These are phyloP conservation scores for Podarcis cretensis DNA, from an alignment of 2,113 vertebrate species.

Conservation along the genomic window DNA sequence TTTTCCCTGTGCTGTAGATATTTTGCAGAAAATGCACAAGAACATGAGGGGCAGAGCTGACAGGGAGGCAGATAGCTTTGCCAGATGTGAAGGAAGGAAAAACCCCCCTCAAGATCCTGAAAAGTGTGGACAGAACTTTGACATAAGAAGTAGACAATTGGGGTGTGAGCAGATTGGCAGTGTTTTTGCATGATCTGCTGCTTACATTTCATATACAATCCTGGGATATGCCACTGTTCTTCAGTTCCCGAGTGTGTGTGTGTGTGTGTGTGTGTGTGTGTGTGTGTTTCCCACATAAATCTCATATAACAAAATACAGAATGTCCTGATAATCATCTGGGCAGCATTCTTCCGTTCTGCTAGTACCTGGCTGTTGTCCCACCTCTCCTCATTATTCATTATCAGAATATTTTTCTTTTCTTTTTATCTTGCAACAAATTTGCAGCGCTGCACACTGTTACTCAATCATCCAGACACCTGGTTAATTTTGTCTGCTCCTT, in stretches of 20 bases:
- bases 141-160: background rate
- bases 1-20: constrained; percentile 1
- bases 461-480: background rate
- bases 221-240: background rate
- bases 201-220: background rate
- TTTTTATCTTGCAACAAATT: background rate
- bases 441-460: background rate
- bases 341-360: background rate
- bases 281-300: background rate
- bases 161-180: background rate
- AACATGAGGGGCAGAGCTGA: background rate
- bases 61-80: background rate
- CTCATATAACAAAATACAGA: background rate
- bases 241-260: background rate
- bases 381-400: background rate
- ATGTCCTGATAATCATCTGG: background rate
- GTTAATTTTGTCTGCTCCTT: background rate
- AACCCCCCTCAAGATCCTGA: background rate
- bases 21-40: background rate
- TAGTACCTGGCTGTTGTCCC: background rate
- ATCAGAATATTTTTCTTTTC: background rate
- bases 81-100: background rate
- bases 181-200: background rate
- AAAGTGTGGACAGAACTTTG: background rate
- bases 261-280: background rate